Conservation (phyloP, 2,113 vertebrate genomes). For the Stomatorhinus ivindoensis region DNA sequence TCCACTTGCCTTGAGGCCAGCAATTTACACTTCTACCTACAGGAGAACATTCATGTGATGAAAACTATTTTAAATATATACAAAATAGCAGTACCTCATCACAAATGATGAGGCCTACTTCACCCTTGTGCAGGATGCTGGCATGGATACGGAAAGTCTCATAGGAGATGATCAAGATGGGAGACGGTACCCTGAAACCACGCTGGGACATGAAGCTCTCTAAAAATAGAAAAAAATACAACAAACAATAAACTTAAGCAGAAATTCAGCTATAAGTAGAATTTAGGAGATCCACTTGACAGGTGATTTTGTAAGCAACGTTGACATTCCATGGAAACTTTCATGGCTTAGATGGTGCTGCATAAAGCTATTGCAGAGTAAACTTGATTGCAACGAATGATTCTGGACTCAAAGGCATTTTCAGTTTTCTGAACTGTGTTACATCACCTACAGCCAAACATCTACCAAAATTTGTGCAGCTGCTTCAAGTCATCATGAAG, state of each 20-base stretch:
- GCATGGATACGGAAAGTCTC: slow-evolving; percentile 90
- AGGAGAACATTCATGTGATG: not conserved
- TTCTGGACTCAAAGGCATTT: not conserved
- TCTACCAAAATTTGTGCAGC: not conserved
- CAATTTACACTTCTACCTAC: not conserved
- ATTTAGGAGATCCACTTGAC: not conserved
- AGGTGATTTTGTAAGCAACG: not conserved
- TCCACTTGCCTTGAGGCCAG: not conserved
- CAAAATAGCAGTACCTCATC: slow-evolving; percentile 71
- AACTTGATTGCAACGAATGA: not conserved
- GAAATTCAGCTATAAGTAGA: not conserved
- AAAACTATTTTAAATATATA: not conserved
- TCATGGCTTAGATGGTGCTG: not conserved
- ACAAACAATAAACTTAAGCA: not conserved
- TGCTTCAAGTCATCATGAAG: not conserved
- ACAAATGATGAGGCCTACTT: slow-evolving; percentile 86
- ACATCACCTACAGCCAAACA: not conserved
- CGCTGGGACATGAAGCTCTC: slow-evolving; percentile 82
- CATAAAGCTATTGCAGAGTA: not conserved
- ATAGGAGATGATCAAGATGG: slow-evolving; percentile 93
- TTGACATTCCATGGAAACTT: not conserved
- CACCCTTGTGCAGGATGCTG: slow-evolving; percentile 76
- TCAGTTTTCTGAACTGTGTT: not conserved
- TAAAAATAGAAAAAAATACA: slow-evolving; percentile 35
- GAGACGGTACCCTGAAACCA: slow-evolving; percentile 74